Evolutionary conservation across 2,113 vertebrate species (phyloP), one percentile per base, ranked within the genome.

Genomic region (Oreochromis spilurus): DNA sequence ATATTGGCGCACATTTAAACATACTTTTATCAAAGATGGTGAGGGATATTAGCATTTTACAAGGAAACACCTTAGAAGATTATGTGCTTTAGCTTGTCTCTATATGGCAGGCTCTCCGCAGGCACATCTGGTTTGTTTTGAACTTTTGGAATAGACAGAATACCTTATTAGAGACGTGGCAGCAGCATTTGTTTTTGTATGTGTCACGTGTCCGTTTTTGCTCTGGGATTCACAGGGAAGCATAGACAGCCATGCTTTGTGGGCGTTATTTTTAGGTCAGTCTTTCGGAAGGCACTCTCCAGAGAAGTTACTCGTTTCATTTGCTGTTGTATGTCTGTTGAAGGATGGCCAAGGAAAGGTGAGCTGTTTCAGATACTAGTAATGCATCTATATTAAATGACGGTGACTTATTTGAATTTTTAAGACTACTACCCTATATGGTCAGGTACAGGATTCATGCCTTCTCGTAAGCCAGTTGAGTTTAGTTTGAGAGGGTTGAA

Each of bases 181-280:
- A 40, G 79, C 31, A 38, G 60, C 84, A 84, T 88, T 90, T 91
- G 83, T 89, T 86, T 79, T 72, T 82, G 54, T 79, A 53, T 34
- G 19, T 87, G 86, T 91, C 88, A 93, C 26, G 77, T 92, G 87
- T 93, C 85, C 75, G 82, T 86, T 89, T 88, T 89, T 92, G 81
- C 91, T 87, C 82, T 91, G 70, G 82, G 87, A 94, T 92, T 92
- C 82, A 86, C 78, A 60, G 81, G 72, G 84, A 93, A 93, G 82
- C 29, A 65, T 86, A 88, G 89, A 82, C 93, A 87, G 93, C 84
- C 89, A 84, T 36, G 48, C 88, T 77, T 91, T 94, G 94, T 91
- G 57, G 85, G 54, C 38, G 84, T 90, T 96, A 96, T 96, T 96
- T 96, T 95, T 97, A 96, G 95, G 58, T 86, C 91, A 88, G 94